phyloP scores from a whole-genome alignment of 2,888 invertebrate species.

The Candidula unifasciata region DNA sequence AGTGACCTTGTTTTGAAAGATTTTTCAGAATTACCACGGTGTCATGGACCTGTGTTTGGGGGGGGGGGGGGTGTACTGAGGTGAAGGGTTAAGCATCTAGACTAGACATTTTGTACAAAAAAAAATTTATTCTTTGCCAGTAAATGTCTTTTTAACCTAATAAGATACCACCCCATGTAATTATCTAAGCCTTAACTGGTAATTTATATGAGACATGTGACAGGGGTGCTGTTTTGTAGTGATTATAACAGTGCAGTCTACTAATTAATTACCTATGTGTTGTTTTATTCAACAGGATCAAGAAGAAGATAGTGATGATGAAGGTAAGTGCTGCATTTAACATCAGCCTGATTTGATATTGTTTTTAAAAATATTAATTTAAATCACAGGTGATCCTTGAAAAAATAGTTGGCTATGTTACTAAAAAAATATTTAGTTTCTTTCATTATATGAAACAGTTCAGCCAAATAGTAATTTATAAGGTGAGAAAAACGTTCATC shows the following conservation, averaged over 20 bases:
- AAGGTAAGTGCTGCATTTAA: constrained; percentile 37
- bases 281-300: constrained; percentile 29
- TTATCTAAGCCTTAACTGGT: not conserved
- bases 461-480: not conserved
- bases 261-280: not conserved
- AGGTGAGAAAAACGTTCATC: too few relatives aligned
- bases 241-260: not conserved
- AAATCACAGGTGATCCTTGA: not conserved
- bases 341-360: too few relatives aligned
- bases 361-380: not conserved
- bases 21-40: too few relatives aligned
- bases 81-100: too few relatives aligned
- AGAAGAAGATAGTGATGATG: constrained; percentile 47
- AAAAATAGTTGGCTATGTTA: not conserved
- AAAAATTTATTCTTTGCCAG: too few relatives aligned
- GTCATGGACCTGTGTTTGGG: too few relatives aligned
- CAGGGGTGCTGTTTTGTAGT: not conserved
- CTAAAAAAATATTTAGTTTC: not conserved
- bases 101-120: too few relatives aligned
- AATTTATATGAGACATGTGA: not conserved
- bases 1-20: too few relatives aligned
- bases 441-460: not conserved
- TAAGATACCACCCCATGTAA: too few relatives aligned
- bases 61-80: too few relatives aligned
- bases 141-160: too few relatives aligned